Evolutionary conservation across 2,797 vertebrate genomes (phyloP).

Genomic region (Rhinophrynus dorsalis): DNA sequence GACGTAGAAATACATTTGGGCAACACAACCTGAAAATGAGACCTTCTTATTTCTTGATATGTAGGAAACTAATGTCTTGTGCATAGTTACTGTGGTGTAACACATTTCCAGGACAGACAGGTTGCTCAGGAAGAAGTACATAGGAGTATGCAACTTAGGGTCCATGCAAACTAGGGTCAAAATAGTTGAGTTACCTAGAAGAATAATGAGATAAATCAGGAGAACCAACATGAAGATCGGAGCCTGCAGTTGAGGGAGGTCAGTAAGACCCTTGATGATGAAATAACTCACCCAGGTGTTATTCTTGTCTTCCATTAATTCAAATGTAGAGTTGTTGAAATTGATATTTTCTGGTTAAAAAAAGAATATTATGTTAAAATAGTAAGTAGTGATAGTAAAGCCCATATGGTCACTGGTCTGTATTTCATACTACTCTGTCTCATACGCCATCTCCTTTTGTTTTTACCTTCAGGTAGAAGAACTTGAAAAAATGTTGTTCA

Average conservation of each 20-base stretch:
- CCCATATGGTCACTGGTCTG: too few relatives aligned
- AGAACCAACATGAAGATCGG: conserved; percentile 20
- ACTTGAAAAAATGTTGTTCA: too few relatives aligned
- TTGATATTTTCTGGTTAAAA: too few relatives aligned
- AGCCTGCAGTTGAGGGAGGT: conserved; percentile 9
- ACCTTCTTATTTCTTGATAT: not conserved
- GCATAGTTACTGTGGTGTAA: conserved; percentile 33
- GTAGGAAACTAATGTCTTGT: conserved; percentile 6
- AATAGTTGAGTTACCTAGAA: conserved; percentile 11
- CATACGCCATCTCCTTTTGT: too few relatives aligned
- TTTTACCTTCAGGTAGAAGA: too few relatives aligned
- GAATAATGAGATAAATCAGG: conserved; percentile 8
- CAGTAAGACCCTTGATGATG: conserved; percentile 26
- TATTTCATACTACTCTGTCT: too few relatives aligned
- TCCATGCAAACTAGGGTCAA: conserved; percentile 8
- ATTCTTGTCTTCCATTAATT: conserved; percentile 16
- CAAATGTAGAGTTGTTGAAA: too few relatives aligned
- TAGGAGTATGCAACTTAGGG: conserved; percentile 3
- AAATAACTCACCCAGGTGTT: conserved; percentile 5
- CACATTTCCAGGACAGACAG: conserved; percentile 25
- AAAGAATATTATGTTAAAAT: too few relatives aligned
- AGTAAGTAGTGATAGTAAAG: too few relatives aligned
- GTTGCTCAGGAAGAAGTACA: conserved; percentile 31
- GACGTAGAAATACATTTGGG: conserved; percentile 31
- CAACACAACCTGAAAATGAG: conserved; percentile 7